Evolutionary conservation across 1,140 invertebrate genomes (phyloP), one percentile per base, ranked within the genome.

Genomic region (Drosophila bocki): DNA sequence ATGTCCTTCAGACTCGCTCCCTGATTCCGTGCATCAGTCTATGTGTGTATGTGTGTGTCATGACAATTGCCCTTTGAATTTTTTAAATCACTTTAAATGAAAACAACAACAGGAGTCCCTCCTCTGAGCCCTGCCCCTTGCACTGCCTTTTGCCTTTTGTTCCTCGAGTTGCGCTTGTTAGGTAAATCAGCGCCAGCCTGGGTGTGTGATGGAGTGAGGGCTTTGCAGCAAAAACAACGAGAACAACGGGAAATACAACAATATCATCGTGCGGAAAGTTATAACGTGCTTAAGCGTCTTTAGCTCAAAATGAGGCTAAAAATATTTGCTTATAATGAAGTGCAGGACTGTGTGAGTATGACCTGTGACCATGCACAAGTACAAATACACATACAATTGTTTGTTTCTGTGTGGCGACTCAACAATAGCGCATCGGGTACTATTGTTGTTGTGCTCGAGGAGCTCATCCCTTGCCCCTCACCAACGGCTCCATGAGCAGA

Each of bases 11-110:
- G 42, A 35, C 35, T 58, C 19, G 51, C 48, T 56, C 51, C 44
- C 72, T 50, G n/a, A 41, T 51, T 45, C 54, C 37, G 45, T 53
- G 37, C 63, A 57, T 44, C 44, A 51, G 62, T 51, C 32, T 54
- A 29, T 45, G 42, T 62, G 60, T 58, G 50, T 47, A 26, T 62
- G 42, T 80, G 76, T 79, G 75, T 78, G 65, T 62, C 50, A 72
- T 76, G 78, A 90, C 85, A 90, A 90, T 90, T 91, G 85, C 86
- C 85, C 85, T 90, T 90, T 90, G 82, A 82, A 90, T 90, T 90
- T 90, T 88, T 90, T 85, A 90, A 90, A 90, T 90, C 86, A 90
- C 78, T 90, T 90, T 85, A 90, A 90, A 91, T 78, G 86, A 90
- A 90, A 88, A 88, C 86, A 90, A 88, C 82, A 90, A 85, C 85